phyloP scores from a whole-genome alignment of 2,113 vertebrate species.

The Cryptotis parvus region DNA sequence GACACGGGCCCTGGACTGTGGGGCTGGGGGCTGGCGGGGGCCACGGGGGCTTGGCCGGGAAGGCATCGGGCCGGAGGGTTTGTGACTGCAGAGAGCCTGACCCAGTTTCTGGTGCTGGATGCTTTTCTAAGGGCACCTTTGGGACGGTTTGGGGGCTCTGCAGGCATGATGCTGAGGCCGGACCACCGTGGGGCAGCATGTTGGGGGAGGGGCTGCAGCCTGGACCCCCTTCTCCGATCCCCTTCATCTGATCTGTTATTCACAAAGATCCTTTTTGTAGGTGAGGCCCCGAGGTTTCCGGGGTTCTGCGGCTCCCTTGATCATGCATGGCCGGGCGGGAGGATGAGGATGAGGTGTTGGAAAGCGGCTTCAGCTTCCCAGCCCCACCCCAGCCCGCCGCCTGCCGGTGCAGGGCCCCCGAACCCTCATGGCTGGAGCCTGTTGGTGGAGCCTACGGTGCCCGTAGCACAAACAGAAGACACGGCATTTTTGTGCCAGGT shows the following conservation, averaged over 20 bases:
- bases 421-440: too few relatives aligned
- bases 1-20: background rate
- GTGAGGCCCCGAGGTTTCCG: constrained; percentile 25
- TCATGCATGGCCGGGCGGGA: background rate
- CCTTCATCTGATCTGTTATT: background rate
- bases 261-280: background rate
- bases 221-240: background rate
- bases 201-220: background rate
- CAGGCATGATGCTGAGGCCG: background rate
- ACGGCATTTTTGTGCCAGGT: background rate
- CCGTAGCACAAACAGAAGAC: constrained; percentile 10
- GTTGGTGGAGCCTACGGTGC: background rate
- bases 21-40: background rate
- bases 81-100: background rate
- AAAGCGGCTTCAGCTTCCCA: background rate
- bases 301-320: constrained; percentile 16
- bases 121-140: background rate
- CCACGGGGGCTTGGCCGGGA: constrained; percentile 1
- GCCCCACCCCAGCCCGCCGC: background rate
- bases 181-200: background rate
- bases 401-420: too few relatives aligned
- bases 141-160: background rate
- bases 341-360: background rate
- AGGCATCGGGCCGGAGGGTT: background rate
- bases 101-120: constrained; percentile 9